A percentile compares a stretch with the other conserved stretches of the same genome.
These are phyloP conservation scores for Heteropelma amictum DNA, from an alignment of 2,888 invertebrate species.

Conservation along the genomic window DNA sequence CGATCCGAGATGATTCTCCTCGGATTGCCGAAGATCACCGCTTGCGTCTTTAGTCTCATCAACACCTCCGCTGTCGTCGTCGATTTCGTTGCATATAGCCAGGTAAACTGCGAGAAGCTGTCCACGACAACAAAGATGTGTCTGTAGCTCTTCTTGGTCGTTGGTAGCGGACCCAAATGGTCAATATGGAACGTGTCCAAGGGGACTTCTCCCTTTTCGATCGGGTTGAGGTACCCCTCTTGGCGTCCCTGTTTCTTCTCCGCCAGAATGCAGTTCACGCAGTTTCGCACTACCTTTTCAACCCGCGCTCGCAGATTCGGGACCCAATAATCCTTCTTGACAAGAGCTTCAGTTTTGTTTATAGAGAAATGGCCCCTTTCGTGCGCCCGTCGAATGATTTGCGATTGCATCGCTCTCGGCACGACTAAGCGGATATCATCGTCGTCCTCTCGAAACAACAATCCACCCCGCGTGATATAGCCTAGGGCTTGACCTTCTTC, in stretches of 20 bases:
- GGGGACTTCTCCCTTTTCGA: slow-evolving; percentile 67
- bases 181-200: slow-evolving; percentile 70
- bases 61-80: slow-evolving; percentile 66
- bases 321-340: slow-evolving; percentile 43
- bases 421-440: slow-evolving; percentile 11
- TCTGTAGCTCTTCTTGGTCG: slow-evolving; percentile 61
- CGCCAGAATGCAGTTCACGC: slow-evolving; percentile 40
- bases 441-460: neutral
- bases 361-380: slow-evolving; percentile 43
- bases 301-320: slow-evolving; percentile 19
- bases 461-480: slow-evolving; percentile 1
- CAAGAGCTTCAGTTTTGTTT: slow-evolving; percentile 29
- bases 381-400: slow-evolving; percentile 7
- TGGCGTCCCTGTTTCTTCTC: slow-evolving; percentile 58
- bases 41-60: slow-evolving; percentile 64
- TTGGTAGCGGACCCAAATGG: slow-evolving; percentile 70
- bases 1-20: slow-evolving; percentile 63
- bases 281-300: slow-evolving; percentile 40
- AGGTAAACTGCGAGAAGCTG: no score
- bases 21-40: slow-evolving; percentile 72
- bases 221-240: slow-evolving; percentile 67
- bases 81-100: slow-evolving; percentile 67
- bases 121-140: slow-evolving; percentile 52
- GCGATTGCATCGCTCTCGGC: slow-evolving; percentile 12
- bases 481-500: neutral